phyloP scores from a whole-genome alignment of 2,888 invertebrate genomes.

The Lepidochitona cinerea region DNA sequence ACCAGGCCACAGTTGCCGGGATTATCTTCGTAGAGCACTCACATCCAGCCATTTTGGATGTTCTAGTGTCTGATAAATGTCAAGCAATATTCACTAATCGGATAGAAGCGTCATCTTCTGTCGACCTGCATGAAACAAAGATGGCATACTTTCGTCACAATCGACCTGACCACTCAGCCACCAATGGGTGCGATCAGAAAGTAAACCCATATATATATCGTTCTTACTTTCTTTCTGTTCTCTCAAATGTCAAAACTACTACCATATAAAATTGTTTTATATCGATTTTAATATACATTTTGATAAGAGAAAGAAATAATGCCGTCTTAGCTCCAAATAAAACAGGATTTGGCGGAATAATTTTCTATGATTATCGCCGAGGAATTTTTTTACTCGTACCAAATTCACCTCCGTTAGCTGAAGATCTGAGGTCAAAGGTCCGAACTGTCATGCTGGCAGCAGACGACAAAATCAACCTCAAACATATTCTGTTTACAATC shows the following conservation, averaged over 20 bases:
- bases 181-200: background rate
- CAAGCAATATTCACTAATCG: slow-evolving; percentile 15
- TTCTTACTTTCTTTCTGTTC: background rate
- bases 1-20: slow-evolving; percentile 99
- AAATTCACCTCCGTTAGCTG: background rate
- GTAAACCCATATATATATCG: background rate
- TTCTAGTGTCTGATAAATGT: slow-evolving; percentile 9
- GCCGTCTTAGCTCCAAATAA: no score
- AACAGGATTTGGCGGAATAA: background rate
- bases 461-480: no score
- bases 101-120: slow-evolving; percentile 6
- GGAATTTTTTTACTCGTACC: background rate
- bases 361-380: background rate
- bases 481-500: background rate
- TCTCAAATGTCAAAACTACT: background rate
- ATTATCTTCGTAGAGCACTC: slow-evolving; percentile 61
- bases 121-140: slow-evolving; percentile 29
- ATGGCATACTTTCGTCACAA: slow-evolving; percentile 39
- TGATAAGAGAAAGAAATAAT: no score
- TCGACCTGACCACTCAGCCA: slow-evolving; percentile 32
- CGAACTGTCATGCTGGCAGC: background rate
- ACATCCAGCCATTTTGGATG: slow-evolving; percentile 53
- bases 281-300: no score
- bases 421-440: background rate
- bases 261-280: no score